Evolutionary conservation across 2,888 invertebrate genomes (phyloP).

Genomic region (Ramazzottius varieornatus): DNA sequence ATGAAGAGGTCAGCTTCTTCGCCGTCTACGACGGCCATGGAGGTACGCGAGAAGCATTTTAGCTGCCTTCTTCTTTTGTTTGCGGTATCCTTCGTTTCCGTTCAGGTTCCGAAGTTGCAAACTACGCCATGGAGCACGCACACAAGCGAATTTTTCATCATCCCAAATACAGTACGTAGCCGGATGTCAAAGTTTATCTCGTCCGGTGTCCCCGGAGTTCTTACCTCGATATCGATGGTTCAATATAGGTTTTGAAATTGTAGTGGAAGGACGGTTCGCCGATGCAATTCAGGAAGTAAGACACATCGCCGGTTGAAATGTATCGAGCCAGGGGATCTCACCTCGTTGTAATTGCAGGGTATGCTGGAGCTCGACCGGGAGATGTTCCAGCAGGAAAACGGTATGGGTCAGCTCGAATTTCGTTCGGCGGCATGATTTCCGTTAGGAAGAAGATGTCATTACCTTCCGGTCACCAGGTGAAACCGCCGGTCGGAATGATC

Average conservation of each 20-base stretch:
- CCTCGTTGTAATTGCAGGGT: too few species aligned
- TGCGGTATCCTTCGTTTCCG: conserved; percentile 11
- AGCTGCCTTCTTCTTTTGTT: background rate
- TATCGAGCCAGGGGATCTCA: too few species aligned
- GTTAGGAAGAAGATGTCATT: too few species aligned
- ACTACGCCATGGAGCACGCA: conserved; percentile 76
- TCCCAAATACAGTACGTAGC: conserved; percentile 23
- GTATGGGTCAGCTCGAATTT: too few species aligned
- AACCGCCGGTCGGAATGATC: background rate
- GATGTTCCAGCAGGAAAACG: background rate
- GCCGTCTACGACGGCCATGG: conserved; percentile 91
- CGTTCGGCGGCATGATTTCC: too few species aligned
- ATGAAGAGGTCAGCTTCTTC: conserved; percentile 73
- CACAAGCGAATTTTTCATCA: conserved; percentile 66
- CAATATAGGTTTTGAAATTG: too few species aligned
- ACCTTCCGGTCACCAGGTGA: too few species aligned
- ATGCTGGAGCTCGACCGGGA: background rate
- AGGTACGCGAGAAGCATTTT: conserved; percentile 27
- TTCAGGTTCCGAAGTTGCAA: conserved; percentile 58
- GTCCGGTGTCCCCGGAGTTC: too few species aligned
- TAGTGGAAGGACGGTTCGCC: background rate
- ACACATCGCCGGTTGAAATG: too few species aligned
- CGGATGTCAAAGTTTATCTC: too few species aligned
- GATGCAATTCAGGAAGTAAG: background rate
- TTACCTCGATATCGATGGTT: too few species aligned